Percentiles rank a stretch among this genome's conserved stretches.
Conservation (phyloP, 1,140 invertebrate species). For the Macrocentrus cingulum region DNA sequence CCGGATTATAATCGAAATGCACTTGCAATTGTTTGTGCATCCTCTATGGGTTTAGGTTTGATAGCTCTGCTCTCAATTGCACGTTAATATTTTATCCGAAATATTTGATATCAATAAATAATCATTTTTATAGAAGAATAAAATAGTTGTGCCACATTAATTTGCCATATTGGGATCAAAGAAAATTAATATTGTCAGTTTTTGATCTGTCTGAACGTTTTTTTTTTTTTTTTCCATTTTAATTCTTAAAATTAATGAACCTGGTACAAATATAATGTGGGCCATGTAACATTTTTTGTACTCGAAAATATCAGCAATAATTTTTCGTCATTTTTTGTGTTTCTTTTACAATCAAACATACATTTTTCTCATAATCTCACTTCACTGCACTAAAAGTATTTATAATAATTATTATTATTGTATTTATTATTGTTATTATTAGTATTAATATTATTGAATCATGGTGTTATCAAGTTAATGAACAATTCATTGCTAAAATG, state of each 20-base stretch:
- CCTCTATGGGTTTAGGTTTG: slow-evolving; percentile 70
- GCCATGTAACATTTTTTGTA: slow-evolving; percentile 18
- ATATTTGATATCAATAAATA: too few species aligned
- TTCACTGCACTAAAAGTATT: too few species aligned
- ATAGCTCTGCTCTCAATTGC: slow-evolving; percentile 56
- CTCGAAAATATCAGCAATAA: slow-evolving; percentile 9
- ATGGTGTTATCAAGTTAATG: slow-evolving; percentile 1
- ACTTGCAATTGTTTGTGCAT: slow-evolving; percentile 73
- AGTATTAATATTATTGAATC: too few species aligned
- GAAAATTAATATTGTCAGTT: too few species aligned
- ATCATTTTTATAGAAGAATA: too few species aligned
- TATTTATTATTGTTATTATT: too few species aligned
- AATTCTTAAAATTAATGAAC: slow-evolving; percentile 21
- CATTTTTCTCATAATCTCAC: neutral
- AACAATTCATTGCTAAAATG: neutral
- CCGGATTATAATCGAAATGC: slow-evolving; percentile 76
- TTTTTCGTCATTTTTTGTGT: slow-evolving; percentile 7
- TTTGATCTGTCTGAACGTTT: too few species aligned
- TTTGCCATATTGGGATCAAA: too few species aligned
- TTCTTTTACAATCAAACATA: slow-evolving; percentile 10
- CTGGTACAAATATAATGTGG: slow-evolving; percentile 22
- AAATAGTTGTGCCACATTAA: too few species aligned
- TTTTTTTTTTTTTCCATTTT: slow-evolving; percentile 4
- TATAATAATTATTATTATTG: too few species aligned
- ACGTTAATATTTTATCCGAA: slow-evolving; percentile 21